A percentile compares a stretch with the other conserved stretches of the same genome.
Evolutionary conservation across 2,888 invertebrate species (phyloP).

Genomic region (Leptodirus hochenwartii): DNA sequence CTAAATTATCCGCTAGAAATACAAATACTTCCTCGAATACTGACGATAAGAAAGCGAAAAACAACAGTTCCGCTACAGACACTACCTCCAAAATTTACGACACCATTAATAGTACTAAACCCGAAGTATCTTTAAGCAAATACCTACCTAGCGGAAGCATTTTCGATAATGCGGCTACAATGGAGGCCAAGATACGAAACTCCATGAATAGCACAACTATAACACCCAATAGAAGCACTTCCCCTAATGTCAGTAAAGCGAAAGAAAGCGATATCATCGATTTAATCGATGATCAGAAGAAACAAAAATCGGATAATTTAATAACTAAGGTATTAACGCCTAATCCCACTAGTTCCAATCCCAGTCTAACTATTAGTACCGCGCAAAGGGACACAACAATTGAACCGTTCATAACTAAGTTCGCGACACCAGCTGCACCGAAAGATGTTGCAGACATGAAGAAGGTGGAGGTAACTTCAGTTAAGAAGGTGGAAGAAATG

Average conservation of each 20-base stretch:
- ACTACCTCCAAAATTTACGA: too few relatives aligned
- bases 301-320: background rate
- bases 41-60: slow-evolving; percentile 21
- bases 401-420: too few relatives aligned
- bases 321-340: background rate
- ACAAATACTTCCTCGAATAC: slow-evolving; percentile 11
- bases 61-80: slow-evolving; percentile 14
- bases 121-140: slow-evolving; percentile 22
- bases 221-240: too few relatives aligned
- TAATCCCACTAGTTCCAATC: slow-evolving; percentile 4
- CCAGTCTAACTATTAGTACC: background rate
- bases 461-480: too few relatives aligned
- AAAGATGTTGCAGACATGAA: too few relatives aligned
- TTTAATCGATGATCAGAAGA: too few relatives aligned
- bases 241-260: too few relatives aligned
- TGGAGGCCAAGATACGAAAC: slow-evolving; percentile 22
- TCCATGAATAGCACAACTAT: slow-evolving; percentile 18
- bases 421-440: too few relatives aligned
- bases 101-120: too few relatives aligned
- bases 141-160: slow-evolving; percentile 21
- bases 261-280: too few relatives aligned
- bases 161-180: slow-evolving; percentile 22
- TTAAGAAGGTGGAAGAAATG: too few relatives aligned
- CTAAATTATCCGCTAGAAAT: slow-evolving; percentile 53
- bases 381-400: too few relatives aligned